These are phyloP conservation scores for Brachyopa scutellaris DNA, from an alignment of 2,888 invertebrate genomes.

Conservation along the genomic window DNA sequence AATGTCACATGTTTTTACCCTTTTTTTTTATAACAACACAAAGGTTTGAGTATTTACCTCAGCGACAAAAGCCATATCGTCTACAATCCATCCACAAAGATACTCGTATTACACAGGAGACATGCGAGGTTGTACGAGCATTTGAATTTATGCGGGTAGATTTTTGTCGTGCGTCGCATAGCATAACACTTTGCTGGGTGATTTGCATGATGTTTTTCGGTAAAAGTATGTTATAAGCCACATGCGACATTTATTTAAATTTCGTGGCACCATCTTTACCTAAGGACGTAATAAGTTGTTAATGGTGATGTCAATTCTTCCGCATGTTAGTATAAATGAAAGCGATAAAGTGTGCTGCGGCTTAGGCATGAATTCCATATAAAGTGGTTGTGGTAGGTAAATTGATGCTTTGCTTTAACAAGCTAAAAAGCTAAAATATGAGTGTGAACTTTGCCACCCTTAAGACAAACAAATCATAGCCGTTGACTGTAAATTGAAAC, in stretches of 20 bases:
- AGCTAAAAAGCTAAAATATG: too few species aligned
- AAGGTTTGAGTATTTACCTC: neutral
- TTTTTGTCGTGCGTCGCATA: too few species aligned
- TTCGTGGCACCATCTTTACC: neutral
- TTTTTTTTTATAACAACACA: neutral
- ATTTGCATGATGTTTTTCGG: constrained; percentile 11
- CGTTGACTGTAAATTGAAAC: too few species aligned
- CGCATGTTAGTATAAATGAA: neutral
- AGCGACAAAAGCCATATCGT: neutral
- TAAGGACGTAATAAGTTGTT: neutral
- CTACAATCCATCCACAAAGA: too few species aligned
- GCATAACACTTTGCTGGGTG: neutral
- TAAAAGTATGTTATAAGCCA: neutral
- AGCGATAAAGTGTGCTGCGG: neutral
- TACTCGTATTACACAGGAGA: neutral
- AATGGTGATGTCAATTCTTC: neutral
- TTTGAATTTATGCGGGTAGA: neutral
- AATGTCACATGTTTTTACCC: neutral
- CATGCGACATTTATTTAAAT: neutral
- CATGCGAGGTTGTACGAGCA: too few species aligned
- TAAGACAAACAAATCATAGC: too few species aligned
- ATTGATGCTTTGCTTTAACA: too few species aligned
- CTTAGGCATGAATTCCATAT: too few species aligned
- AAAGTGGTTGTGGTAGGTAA: too few species aligned
- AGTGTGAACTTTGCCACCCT: too few species aligned